Percentiles rank a stretch among this genome's conserved stretches.
phyloP scores from a whole-genome alignment of 2,797 vertebrate species.

The Liasis olivaceus region DNA sequence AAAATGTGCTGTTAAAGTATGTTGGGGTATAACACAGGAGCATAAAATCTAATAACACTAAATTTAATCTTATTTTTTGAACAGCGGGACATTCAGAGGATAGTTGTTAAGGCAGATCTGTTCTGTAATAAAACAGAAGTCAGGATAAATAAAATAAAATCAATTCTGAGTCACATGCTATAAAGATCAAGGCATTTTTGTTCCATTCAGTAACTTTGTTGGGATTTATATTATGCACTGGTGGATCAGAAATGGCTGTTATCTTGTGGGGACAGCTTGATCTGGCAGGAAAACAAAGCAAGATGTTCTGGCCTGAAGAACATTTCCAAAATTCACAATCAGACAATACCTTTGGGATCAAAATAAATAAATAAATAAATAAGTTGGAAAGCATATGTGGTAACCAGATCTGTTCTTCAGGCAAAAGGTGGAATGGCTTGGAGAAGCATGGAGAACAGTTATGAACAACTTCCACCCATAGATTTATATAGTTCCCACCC shows the following conservation, averaged over 20 bases:
- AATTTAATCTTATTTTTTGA: background rate
- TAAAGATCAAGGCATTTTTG: background rate
- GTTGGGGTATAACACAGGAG: background rate
- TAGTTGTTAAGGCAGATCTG: background rate
- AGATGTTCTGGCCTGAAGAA: background rate
- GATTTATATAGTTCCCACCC: background rate
- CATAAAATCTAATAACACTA: background rate
- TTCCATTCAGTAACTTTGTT: background rate
- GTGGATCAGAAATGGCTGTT: background rate
- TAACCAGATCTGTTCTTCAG: background rate
- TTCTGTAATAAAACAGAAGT: background rate
- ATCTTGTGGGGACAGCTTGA: background rate
- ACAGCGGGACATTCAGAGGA: background rate
- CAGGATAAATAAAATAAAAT: slow-evolving; percentile 1
- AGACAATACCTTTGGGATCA: background rate
- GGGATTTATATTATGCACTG: background rate
- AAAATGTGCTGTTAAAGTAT: background rate
- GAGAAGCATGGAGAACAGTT: background rate
- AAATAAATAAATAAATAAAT: background rate
- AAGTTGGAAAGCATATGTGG: background rate
- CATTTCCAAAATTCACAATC: background rate
- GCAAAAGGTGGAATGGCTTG: background rate
- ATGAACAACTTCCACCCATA: background rate
- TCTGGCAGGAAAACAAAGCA: background rate
- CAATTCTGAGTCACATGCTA: slow-evolving; percentile 1